phyloP scores from a whole-genome alignment of 2,113 vertebrate species.

The Zosterops hypoxanthus region DNA sequence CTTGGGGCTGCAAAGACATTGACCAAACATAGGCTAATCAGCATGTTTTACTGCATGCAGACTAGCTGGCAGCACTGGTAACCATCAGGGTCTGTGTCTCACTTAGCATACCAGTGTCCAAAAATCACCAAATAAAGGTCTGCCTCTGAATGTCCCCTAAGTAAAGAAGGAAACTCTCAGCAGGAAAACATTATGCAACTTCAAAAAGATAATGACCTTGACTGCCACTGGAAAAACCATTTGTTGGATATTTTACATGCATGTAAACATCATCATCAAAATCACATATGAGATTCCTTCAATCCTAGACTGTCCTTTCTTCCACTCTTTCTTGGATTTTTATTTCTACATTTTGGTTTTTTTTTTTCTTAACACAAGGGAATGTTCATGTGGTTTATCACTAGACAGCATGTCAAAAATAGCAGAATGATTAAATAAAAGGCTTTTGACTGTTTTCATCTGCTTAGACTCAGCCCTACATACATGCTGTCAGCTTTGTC shows the following conservation, averaged over 20 bases:
- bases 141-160: neutral
- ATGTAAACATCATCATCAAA: neutral
- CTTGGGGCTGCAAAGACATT: fast-evolving
- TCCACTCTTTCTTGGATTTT: neutral
- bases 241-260: neutral
- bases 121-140: neutral
- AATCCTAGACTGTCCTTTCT: neutral
- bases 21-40: neutral
- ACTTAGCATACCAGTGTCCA: neutral
- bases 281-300: neutral
- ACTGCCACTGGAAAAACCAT: neutral
- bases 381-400: conserved; percentile 18
- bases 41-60: neutral
- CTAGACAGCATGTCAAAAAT: conserved; percentile 34
- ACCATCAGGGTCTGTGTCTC: neutral
- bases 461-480: conserved; percentile 44
- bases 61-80: neutral
- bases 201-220: neutral
- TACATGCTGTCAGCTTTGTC: conserved; percentile 13
- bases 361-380: neutral
- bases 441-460: conserved; percentile 39
- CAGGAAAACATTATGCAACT: neutral
- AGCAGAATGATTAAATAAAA: conserved; percentile 45
- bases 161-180: neutral
- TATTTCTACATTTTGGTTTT: neutral